phyloP scores from a whole-genome alignment of 2,113 vertebrate species.

The Mastomys coucha region DNA sequence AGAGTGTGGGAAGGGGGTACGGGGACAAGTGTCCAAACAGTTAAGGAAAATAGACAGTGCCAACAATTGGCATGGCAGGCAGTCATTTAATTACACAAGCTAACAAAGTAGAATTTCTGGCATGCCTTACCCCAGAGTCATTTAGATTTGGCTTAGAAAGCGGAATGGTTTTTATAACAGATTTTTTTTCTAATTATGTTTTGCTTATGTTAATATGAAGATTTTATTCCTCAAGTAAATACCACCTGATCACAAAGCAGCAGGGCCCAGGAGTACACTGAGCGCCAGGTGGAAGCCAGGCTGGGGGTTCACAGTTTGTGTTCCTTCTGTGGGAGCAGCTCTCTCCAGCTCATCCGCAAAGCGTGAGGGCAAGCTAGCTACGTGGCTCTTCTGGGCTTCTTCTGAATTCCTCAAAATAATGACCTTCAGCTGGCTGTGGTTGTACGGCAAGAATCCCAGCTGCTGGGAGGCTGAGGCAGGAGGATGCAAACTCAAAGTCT shows the following conservation, averaged over 20 bases:
- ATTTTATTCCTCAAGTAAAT: slow-evolving; percentile 74
- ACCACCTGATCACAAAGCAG: slow-evolving; percentile 72
- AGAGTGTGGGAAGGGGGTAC: not conserved
- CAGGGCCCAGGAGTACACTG: not conserved
- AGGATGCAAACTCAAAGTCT: not conserved
- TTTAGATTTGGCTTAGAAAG: slow-evolving; percentile 71
- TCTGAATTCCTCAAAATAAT: not conserved
- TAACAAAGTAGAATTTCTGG: slow-evolving; percentile 67
- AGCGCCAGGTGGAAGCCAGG: slow-evolving; percentile 45
- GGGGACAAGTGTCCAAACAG: slow-evolving; percentile 13
- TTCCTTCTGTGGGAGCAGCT: not conserved
- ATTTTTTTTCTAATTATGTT: slow-evolving; percentile 81
- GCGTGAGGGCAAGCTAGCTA: not conserved
- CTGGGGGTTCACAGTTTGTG: slow-evolving; percentile 41
- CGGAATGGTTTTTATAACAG: slow-evolving; percentile 77
- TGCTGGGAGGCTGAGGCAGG: not conserved
- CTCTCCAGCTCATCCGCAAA: not conserved
- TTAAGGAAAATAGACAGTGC: slow-evolving; percentile 45
- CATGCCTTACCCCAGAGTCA: slow-evolving; percentile 64
- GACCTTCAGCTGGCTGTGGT: not conserved
- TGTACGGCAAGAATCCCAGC: not conserved
- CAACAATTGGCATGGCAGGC: slow-evolving; percentile 24
- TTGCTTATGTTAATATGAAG: slow-evolving; percentile 66
- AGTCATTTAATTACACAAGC: slow-evolving; percentile 53
- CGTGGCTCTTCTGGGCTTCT: not conserved